A percentile compares a stretch with the other conserved stretches of the same genome.
Evolutionary conservation across 2,888 invertebrate genomes (phyloP).

Genomic region (Drosophila austrosaltans): DNA sequence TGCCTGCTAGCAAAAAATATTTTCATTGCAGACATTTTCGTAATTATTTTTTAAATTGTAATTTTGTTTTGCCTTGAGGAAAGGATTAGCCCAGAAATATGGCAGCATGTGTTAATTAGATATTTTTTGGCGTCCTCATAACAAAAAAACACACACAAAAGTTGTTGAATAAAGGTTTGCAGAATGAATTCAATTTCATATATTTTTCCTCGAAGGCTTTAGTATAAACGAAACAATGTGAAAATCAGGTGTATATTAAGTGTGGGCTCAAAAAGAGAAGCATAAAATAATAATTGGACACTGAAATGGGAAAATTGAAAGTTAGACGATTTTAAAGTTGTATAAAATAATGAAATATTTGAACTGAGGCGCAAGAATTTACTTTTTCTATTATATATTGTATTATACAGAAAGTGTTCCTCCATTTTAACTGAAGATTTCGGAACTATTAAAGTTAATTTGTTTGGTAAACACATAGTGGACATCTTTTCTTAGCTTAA

Average conservation of each 20-base stretch:
- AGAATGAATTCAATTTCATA: not conserved
- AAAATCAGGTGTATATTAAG: not conserved
- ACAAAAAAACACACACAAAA: conserved; percentile 52
- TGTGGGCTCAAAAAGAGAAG: no score
- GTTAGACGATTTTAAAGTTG: no score
- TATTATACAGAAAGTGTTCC: no score
- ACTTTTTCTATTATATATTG: no score
- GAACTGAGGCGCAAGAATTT: no score
- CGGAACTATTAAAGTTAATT: no score
- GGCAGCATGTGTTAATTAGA: conserved; percentile 74
- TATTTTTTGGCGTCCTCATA: conserved; percentile 55
- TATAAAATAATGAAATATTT: no score
- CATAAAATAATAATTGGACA: not conserved
- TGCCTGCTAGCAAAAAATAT: conserved; percentile 43
- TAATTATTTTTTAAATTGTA: conserved; percentile 78
- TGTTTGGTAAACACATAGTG: no score
- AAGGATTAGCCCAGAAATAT: conserved; percentile 63
- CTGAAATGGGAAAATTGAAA: no score
- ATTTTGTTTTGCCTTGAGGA: conserved; percentile 64
- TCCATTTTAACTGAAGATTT: no score
- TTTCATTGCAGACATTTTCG: conserved; percentile 72
- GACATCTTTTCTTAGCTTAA: no score
- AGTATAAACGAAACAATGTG: not conserved
- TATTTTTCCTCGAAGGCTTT: conserved; percentile 1
- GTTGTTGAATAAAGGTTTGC: conserved; percentile 7